A percentile compares a stretch with the other conserved stretches of the same genome.
phyloP scores from a whole-genome alignment of 1,140 invertebrate genomes.

The Drosophila teissieri region DNA sequence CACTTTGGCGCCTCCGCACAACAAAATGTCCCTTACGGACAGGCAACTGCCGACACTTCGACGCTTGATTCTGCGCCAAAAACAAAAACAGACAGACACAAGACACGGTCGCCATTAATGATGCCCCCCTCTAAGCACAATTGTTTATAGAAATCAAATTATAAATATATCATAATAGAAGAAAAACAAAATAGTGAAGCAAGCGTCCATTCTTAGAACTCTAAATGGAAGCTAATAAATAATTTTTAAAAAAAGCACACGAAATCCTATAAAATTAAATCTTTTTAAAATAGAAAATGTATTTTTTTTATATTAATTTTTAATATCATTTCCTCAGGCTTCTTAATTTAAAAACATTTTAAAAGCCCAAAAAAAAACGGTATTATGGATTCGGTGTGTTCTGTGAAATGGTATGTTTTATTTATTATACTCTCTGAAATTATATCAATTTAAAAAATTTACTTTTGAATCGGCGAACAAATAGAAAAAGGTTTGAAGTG shows the following conservation, averaged over 20 bases:
- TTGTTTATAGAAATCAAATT: slow-evolving; percentile 21
- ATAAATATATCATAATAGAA: not conserved
- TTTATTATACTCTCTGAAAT: slow-evolving; percentile 58
- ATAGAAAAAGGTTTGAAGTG: slow-evolving; percentile 45
- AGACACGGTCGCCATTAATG: slow-evolving; percentile 18
- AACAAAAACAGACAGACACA: slow-evolving; percentile 28
- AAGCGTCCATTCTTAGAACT: too few relatives aligned
- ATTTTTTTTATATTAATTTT: too few relatives aligned
- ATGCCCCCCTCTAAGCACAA: slow-evolving; percentile 10
- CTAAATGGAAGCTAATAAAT: not conserved
- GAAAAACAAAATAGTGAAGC: too few relatives aligned
- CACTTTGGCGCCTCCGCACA: slow-evolving; percentile 68
- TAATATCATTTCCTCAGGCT: too few relatives aligned
- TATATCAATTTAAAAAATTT: slow-evolving; percentile 46
- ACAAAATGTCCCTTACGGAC: slow-evolving; percentile 25
- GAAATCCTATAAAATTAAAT: not conserved
- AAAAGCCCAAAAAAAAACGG: not conserved
- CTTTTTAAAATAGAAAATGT: not conserved
- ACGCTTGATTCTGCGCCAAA: slow-evolving; percentile 53
- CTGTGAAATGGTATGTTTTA: slow-evolving; percentile 64
- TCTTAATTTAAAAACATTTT: too few relatives aligned
- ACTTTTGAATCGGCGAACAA: slow-evolving; percentile 50
- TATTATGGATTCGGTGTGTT: slow-evolving; percentile 10
- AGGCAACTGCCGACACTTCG: slow-evolving; percentile 36
- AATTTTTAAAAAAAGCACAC: not conserved